Evolutionary conservation across 2,888 invertebrate species (phyloP).

Genomic region (Laothoe populi): DNA sequence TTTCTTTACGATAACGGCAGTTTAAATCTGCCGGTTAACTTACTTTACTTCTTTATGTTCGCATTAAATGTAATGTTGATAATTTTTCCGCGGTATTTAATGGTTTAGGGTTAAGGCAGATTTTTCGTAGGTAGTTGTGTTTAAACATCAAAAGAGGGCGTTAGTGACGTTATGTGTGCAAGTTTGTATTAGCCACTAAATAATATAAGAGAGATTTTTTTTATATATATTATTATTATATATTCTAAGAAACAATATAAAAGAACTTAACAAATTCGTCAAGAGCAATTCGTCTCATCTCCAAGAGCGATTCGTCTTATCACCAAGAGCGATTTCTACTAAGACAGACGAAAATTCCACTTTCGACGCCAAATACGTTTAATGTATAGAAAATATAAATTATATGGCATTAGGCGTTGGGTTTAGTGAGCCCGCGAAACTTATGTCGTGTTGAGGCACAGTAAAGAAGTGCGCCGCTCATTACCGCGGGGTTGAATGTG

Average conservation of each 20-base stretch:
- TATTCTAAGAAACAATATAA: too few species aligned
- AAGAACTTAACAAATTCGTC: too few species aligned
- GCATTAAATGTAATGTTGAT: slow-evolving; percentile 47
- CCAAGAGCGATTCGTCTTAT: too few species aligned
- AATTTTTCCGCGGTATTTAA: slow-evolving; percentile 4
- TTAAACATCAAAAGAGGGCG: too few species aligned
- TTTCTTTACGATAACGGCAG: slow-evolving; percentile 23
- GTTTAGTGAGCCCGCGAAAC: slow-evolving; percentile 41
- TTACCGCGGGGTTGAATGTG: slow-evolving; percentile 65
- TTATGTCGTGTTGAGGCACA: slow-evolving; percentile 62
- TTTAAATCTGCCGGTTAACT: slow-evolving; percentile 28
- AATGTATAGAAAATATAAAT: slow-evolving; percentile 74
- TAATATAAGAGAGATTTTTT: too few species aligned
- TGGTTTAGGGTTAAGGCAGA: not conserved
- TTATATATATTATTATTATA: too few species aligned
- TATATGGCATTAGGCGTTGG: slow-evolving; percentile 65
- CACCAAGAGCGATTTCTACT: slow-evolving; percentile 54
- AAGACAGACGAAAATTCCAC: slow-evolving; percentile 58
- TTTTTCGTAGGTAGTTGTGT: too few species aligned
- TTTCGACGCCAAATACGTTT: slow-evolving; percentile 58
- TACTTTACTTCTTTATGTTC: slow-evolving; percentile 60
- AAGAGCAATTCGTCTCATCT: too few species aligned
- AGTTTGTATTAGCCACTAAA: too few species aligned
- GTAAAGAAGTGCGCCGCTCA: slow-evolving; percentile 70
- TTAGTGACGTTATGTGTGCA: too few species aligned